Evolutionary conservation across 2,113 vertebrate species (phyloP), one percentile per base, ranked within the genome.

Genomic region (Mirza zaza): DNA sequence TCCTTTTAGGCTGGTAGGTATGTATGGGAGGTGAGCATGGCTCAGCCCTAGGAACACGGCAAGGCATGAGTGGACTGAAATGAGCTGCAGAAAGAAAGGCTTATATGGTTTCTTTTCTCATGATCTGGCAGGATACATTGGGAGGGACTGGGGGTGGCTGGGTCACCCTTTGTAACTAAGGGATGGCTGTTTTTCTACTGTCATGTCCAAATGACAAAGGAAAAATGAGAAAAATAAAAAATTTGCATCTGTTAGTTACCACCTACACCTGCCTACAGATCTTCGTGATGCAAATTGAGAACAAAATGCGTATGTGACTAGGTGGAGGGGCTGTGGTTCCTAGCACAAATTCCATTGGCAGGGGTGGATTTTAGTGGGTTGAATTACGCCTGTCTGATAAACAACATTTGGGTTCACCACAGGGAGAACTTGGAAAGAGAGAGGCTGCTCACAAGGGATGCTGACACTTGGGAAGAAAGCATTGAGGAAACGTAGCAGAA

Each of bases 321-420:
- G 81, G 73, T 21, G 73, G 96, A 95, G 95, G 95, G 80, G 80
- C 6, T 76, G 91, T 76, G 79, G 91, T 57, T 96, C 90, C 36
- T 94, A 92, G 81, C 48, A 79, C 8, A 39, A 92, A 81, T 65
- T 39, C 29, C 61, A 88, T 65, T 97, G 93, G 92, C 96, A 97
- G 79, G 65, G 61, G 91, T 73, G 36, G 59, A 75, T 75, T 93
- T 88, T 59, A 79, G 92, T 97, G 95, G 87, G 93, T 52, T 88
- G 96, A 94, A 95, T 97, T 80, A 95, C 11, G 84, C 85, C 89
- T 91, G 83, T 9, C 84, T 97, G 94, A 91, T 97, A 97, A 97
- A 95, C 92, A 98, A 97, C 97, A 98, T 98, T 98, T 98, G 97
- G 98, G 84, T 85, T 98, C 97, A 97, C 97, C 70, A 39, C 98